phyloP scores from a whole-genome alignment of 2,888 invertebrate species.

The Hydrotaea diabolus region DNA sequence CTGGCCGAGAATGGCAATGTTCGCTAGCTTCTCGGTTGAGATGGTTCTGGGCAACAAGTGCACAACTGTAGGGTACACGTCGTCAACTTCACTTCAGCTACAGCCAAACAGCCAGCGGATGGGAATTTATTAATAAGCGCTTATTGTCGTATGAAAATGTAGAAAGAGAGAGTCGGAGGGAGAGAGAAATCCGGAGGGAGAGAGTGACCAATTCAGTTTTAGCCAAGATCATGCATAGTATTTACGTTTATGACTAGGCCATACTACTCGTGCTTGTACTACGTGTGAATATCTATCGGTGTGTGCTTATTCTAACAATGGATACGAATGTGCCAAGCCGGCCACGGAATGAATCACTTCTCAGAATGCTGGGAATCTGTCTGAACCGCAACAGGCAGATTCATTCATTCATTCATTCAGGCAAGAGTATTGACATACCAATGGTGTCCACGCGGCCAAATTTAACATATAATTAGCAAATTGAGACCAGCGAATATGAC shows the following conservation, averaged over 20 bases:
- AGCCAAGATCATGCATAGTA: neutral
- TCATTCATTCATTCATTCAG: too few relatives aligned
- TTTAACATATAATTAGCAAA: neutral
- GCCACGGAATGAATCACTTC: neutral
- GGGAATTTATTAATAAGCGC: neutral
- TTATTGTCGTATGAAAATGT: too few relatives aligned
- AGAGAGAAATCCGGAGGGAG: neutral
- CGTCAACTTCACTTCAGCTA: neutral
- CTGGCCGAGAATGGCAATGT: neutral
- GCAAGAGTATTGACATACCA: neutral
- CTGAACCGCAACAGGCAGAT: neutral
- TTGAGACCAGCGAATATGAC: neutral
- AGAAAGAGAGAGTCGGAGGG: neutral
- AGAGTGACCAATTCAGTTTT: neutral
- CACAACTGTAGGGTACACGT: too few relatives aligned
- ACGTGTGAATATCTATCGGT: too few relatives aligned
- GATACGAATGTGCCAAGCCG: neutral
- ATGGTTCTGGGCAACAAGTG: too few relatives aligned
- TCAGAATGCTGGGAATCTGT: constrained; percentile 9
- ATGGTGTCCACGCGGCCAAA: too few relatives aligned
- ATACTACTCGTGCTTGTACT: neutral
- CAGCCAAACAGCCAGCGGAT: too few relatives aligned
- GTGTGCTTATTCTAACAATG: neutral
- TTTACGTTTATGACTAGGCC: neutral
- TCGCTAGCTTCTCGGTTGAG: neutral